A percentile compares a stretch with the other conserved stretches of the same genome.
Evolutionary conservation across 23 tunicate species (phyloP).

Genomic region (Ciona savignyi): DNA sequence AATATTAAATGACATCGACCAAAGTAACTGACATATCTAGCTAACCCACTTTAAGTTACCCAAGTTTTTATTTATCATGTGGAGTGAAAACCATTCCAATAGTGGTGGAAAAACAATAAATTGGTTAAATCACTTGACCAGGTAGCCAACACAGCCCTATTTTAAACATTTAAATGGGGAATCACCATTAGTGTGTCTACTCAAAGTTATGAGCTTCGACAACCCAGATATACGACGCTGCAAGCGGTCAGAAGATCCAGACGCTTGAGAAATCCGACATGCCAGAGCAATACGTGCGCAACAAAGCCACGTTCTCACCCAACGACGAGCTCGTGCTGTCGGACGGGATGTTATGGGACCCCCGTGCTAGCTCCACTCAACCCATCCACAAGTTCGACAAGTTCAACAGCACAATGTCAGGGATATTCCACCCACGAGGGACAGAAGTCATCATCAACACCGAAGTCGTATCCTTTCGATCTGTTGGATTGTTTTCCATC

Average conservation of each 20-base stretch:
- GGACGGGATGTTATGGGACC: constrained; percentile 75
- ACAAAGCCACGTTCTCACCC: constrained; percentile 60
- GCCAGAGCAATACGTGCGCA: constrained; percentile 37
- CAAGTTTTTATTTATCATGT: no score
- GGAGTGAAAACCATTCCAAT: no score
- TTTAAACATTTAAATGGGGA: no score
- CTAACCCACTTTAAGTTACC: no score
- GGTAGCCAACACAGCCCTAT: no score
- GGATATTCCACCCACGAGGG: constrained; percentile 75
- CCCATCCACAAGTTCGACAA: constrained; percentile 81
- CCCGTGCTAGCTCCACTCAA: constrained; percentile 22
- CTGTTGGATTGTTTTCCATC: no score
- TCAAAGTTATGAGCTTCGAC: no score
- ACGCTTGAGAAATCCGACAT: constrained; percentile 25
- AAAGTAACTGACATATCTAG: no score
- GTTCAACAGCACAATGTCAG: constrained; percentile 50
- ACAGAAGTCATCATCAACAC: constrained; percentile 81
- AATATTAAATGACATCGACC: no score
- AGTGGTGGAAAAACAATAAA: no score
- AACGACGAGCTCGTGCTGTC: constrained; percentile 57
- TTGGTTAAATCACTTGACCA: no score
- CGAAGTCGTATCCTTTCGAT: constrained; percentile 53
- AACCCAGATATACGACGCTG: constrained; percentile 44
- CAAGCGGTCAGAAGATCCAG: constrained; percentile 31
- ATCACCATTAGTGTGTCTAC: neutral